These are phyloP conservation scores for Drosophila nr. fundita DNA, from an alignment of 2,888 invertebrate genomes.

Conservation along the genomic window DNA sequence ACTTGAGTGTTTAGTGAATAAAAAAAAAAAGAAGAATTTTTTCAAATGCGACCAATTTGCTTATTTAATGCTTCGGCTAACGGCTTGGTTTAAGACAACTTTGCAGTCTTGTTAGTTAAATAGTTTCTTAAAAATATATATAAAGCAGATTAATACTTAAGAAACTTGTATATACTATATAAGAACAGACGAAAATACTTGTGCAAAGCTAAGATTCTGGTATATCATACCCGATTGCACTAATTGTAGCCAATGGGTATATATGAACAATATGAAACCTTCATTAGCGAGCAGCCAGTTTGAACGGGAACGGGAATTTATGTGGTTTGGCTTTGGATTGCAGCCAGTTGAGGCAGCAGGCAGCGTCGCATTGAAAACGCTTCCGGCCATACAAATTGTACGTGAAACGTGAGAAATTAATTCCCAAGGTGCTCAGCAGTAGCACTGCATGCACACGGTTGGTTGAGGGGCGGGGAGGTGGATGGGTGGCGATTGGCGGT, in stretches of 20 bases:
- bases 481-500: background rate
- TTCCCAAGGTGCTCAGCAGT: slow-evolving; percentile 59
- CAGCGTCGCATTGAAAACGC: slow-evolving; percentile 64
- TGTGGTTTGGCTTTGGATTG: slow-evolving; percentile 26
- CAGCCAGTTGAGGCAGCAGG: slow-evolving; percentile 22
- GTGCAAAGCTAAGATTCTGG: background rate
- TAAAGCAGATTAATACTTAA: background rate
- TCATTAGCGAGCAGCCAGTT: slow-evolving; percentile 64
- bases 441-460: background rate
- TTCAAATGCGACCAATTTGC: background rate
- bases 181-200: background rate
- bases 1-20: background rate
- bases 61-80: background rate
- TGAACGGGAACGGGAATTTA: slow-evolving; percentile 6
- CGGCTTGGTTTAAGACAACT: background rate
- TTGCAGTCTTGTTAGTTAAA: background rate
- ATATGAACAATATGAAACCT: slow-evolving; percentile 65
- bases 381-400: slow-evolving; percentile 75
- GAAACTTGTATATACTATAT: background rate
- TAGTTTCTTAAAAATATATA: background rate
- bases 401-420: slow-evolving; percentile 75
- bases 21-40: too few relatives aligned
- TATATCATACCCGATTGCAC: background rate
- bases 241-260: slow-evolving; percentile 22
- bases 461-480: background rate